A percentile compares a stretch with the other conserved stretches of the same genome.
These are phyloP conservation scores for Aphelenchoides avenae DNA, from an alignment of 1,140 invertebrate species.

Conservation along the genomic window DNA sequence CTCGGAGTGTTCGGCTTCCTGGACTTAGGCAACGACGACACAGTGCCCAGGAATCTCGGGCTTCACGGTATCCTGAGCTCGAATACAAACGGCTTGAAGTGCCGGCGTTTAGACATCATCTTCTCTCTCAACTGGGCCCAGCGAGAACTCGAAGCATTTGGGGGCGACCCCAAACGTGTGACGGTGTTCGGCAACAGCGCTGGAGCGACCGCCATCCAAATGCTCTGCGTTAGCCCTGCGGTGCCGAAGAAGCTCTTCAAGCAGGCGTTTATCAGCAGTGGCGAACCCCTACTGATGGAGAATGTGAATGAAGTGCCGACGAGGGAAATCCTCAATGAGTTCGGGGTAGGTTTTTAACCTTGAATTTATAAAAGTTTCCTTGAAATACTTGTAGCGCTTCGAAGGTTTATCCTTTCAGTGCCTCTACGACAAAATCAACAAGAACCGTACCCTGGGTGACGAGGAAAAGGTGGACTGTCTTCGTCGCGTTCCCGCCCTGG, in stretches of 20 bases:
- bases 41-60: slow-evolving; percentile 44
- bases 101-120: slow-evolving; percentile 63
- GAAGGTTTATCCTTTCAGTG: background rate
- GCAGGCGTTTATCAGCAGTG: slow-evolving; percentile 13
- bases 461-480: slow-evolving; percentile 1
- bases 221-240: slow-evolving; percentile 7
- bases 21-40: slow-evolving; percentile 51
- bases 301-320: background rate
- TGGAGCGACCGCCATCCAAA: slow-evolving; percentile 17
- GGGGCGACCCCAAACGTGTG: slow-evolving; percentile 69
- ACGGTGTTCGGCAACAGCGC: slow-evolving; percentile 61
- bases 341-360: background rate
- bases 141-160: slow-evolving; percentile 70
- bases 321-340: background rate
- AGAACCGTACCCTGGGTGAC: too few relatives aligned
- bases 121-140: slow-evolving; percentile 70
- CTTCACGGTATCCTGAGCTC: slow-evolving; percentile 33
- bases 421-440: too few relatives aligned
- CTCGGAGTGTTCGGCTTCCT: slow-evolving; percentile 50
- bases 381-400: background rate
- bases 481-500: background rate
- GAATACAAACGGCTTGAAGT: slow-evolving; percentile 4
- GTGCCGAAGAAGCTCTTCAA: slow-evolving; percentile 10
- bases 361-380: background rate
- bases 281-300: background rate